These are phyloP conservation scores for Vanessa tameamea DNA, from an alignment of 1,140 invertebrate species.

Conservation along the genomic window DNA sequence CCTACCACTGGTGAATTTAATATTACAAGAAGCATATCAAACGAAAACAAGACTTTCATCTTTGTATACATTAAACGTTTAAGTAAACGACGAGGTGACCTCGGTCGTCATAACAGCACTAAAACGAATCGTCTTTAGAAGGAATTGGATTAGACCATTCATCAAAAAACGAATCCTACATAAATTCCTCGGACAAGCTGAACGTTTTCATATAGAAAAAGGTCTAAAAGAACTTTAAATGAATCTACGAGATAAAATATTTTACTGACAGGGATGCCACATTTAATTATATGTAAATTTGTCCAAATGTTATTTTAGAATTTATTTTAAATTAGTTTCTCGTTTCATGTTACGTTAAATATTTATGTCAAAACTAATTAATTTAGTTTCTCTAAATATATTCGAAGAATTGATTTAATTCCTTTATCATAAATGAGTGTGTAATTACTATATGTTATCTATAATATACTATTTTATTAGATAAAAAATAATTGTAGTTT, in stretches of 20 bases:
- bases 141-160: conserved; percentile 28
- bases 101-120: not conserved
- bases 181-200: conserved; percentile 22
- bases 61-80: too few relatives aligned
- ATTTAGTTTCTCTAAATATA: too few relatives aligned
- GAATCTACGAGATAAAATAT: conserved; percentile 26
- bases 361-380: too few relatives aligned
- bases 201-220: conserved; percentile 27
- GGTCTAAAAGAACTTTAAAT: conserved; percentile 26
- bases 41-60: too few relatives aligned
- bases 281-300: not conserved
- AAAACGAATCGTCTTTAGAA: conserved; percentile 26
- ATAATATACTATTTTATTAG: too few relatives aligned
- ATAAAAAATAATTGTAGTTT: too few relatives aligned
- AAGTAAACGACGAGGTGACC: not conserved
- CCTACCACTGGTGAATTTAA: too few relatives aligned
- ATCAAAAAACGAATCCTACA: conserved; percentile 22
- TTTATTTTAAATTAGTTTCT: not conserved
- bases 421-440: too few relatives aligned
- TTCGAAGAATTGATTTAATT: too few relatives aligned
- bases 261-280: conserved; percentile 10
- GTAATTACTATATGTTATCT: too few relatives aligned
- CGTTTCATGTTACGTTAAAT: too few relatives aligned
- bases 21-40: too few relatives aligned
- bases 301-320: not conserved